A percentile compares a stretch with the other conserved stretches of the same genome.
Conservation (phyloP, 1,140 invertebrate genomes). For the Drosophila sproati region DNA sequence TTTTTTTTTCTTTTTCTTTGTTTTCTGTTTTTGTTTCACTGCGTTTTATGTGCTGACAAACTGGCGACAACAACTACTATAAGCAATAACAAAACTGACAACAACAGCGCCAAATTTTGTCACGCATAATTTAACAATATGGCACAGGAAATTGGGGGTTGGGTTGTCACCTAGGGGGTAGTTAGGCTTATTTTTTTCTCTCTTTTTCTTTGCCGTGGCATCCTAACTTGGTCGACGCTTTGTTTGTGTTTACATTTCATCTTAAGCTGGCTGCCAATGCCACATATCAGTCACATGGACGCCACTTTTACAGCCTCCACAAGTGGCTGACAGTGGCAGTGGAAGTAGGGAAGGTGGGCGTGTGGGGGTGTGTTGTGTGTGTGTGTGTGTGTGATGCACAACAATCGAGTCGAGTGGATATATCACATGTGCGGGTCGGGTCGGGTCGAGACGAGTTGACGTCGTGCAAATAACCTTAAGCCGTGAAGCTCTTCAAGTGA, state of each 20-base stretch:
- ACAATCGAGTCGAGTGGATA: too few relatives aligned
- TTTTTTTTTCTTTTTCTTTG: constrained; percentile 20
- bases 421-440: background rate
- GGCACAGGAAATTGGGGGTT: constrained; percentile 1
- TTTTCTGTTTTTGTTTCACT: constrained; percentile 38
- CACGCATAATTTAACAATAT: constrained; percentile 73
- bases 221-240: background rate
- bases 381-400: constrained; percentile 2
- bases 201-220: background rate
- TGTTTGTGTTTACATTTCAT: constrained; percentile 80
- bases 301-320: constrained; percentile 58
- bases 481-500: constrained; percentile 74
- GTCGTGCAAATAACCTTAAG: constrained; percentile 78
- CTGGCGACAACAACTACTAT: constrained; percentile 33
- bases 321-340: background rate
- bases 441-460: constrained; percentile 20
- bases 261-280: constrained; percentile 65
- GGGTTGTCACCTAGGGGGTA: background rate
- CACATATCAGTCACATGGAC: constrained; percentile 78
- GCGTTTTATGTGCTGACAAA: constrained; percentile 75
- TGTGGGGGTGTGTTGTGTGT: constrained; percentile 59
- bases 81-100: constrained; percentile 38
- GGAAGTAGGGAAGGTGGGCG: constrained; percentile 38
- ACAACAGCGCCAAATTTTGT: constrained; percentile 31
- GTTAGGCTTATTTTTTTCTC: background rate